These are phyloP conservation scores for Phrynocephalus forsythii DNA, from an alignment of 2,797 vertebrate species.

Conservation along the genomic window DNA sequence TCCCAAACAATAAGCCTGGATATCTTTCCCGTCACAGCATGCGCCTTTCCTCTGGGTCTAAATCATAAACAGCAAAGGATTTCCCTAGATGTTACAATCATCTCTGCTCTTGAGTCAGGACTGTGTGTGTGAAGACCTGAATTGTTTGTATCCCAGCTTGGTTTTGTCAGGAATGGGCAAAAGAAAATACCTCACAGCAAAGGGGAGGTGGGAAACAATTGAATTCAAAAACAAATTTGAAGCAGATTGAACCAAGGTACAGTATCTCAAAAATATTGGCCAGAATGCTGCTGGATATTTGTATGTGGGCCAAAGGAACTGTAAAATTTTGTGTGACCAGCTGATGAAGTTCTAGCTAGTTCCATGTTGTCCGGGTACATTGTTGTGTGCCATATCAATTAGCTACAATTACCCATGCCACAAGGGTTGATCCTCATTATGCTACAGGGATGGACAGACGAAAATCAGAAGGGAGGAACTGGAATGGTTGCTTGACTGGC, in stretches of 20 bases:
- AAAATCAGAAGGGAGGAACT: no score
- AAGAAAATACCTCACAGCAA: conserved; percentile 12
- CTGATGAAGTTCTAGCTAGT: no score
- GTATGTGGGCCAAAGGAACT: no score
- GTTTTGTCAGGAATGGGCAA: neutral
- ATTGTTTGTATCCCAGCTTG: conserved; percentile 18
- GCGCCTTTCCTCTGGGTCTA: conserved; percentile 49
- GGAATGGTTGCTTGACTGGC: no score
- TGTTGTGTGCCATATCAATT: no score
- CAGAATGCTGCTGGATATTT: no score
- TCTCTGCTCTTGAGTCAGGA: conserved; percentile 48
- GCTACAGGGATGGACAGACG: no score
- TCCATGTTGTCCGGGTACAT: no score
- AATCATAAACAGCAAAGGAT: conserved; percentile 40
- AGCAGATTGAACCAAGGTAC: neutral
- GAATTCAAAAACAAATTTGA: neutral
- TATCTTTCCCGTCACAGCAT: conserved; percentile 36
- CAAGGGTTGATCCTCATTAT: no score
- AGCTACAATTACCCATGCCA: no score
- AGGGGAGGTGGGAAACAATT: conserved; percentile 16
- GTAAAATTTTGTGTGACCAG: no score
- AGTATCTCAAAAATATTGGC: conserved; percentile 2
- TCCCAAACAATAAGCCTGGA: conserved; percentile 51
- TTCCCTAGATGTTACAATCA: conserved; percentile 4
- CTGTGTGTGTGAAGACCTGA: fast-evolving